These are phyloP conservation scores for Lutraria lutraria DNA, from an alignment of 2,888 invertebrate species.

Conservation along the genomic window DNA sequence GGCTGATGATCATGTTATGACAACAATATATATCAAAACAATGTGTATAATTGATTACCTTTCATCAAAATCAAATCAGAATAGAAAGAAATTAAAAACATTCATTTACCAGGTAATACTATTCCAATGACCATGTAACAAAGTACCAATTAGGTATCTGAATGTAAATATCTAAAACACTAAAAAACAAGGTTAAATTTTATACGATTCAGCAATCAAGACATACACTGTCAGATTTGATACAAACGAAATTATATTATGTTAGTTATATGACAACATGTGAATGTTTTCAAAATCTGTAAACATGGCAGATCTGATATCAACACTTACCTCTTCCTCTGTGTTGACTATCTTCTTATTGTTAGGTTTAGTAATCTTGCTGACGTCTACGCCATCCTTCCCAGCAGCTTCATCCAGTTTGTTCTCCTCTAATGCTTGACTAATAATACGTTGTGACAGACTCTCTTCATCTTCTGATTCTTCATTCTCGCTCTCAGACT, in stretches of 20 bases:
- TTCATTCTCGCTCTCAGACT: conserved; percentile 76
- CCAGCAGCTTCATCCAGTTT: conserved; percentile 79
- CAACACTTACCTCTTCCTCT: conserved; percentile 36
- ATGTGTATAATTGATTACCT: no score
- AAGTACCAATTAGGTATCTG: no score
- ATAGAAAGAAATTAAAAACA: no score
- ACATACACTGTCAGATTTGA: neutral
- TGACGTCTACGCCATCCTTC: conserved; percentile 63
- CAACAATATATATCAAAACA: no score
- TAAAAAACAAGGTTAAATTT: neutral
- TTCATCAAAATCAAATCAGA: no score
- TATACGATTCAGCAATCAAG: neutral
- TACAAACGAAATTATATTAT: neutral
- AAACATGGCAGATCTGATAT: no score
- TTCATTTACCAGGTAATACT: no score
- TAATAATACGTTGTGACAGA: conserved; percentile 74
- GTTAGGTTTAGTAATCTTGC: neutral
- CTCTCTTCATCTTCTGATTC: conserved; percentile 77
- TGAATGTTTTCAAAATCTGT: neutral
- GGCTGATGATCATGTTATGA: no score
- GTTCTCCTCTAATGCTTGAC: conserved; percentile 80
- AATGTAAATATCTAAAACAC: no score
- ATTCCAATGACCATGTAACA: no score
- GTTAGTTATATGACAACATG: neutral
- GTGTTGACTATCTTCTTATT: neutral